A percentile compares a stretch with the other conserved stretches of the same genome.
Evolutionary conservation across 2,888 invertebrate genomes (phyloP).

Genomic region (Drosophila eohydei): DNA sequence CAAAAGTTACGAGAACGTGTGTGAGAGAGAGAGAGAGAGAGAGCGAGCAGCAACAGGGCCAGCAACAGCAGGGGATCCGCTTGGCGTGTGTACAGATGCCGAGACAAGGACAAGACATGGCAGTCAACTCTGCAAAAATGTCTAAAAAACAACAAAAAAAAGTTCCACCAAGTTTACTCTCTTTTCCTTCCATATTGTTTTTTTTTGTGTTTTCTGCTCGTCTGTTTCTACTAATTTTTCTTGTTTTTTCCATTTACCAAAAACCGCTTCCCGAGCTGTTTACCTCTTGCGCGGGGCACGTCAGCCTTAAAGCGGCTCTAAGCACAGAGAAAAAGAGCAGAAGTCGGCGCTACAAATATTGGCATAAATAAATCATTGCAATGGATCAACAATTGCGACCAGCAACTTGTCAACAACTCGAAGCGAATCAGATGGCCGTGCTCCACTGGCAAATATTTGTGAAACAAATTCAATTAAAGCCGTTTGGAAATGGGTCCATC

Average conservation of each 20-base stretch:
- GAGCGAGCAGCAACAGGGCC: conserved; percentile 12
- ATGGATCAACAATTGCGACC: conserved; percentile 26
- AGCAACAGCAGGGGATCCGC: conserved; percentile 5
- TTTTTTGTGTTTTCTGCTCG: conserved; percentile 12
- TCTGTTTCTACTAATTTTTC: conserved; percentile 53
- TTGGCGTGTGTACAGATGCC: conserved; percentile 66
- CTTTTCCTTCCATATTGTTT: conserved; percentile 23
- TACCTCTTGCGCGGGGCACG: background rate
- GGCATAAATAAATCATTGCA: conserved; percentile 38
- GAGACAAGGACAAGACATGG: conserved; percentile 74
- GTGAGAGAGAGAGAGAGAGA: background rate
- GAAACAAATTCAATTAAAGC: background rate
- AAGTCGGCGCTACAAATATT: conserved; percentile 9
- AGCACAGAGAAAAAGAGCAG: background rate
- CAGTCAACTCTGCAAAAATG: conserved; percentile 58
- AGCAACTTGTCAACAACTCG: conserved; percentile 14
- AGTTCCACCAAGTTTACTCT: conserved; percentile 67
- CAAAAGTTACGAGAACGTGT: conserved; percentile 60
- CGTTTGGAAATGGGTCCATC: background rate
- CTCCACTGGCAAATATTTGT: background rate
- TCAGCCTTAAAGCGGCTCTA: conserved; percentile 24
- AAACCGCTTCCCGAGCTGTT: background rate
- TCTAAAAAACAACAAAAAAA: conserved; percentile 40
- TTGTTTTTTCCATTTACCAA: conserved; percentile 35
- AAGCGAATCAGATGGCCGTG: background rate